These are phyloP conservation scores for Phthorimaea operculella DNA, from an alignment of 1,140 invertebrate species.

Conservation along the genomic window DNA sequence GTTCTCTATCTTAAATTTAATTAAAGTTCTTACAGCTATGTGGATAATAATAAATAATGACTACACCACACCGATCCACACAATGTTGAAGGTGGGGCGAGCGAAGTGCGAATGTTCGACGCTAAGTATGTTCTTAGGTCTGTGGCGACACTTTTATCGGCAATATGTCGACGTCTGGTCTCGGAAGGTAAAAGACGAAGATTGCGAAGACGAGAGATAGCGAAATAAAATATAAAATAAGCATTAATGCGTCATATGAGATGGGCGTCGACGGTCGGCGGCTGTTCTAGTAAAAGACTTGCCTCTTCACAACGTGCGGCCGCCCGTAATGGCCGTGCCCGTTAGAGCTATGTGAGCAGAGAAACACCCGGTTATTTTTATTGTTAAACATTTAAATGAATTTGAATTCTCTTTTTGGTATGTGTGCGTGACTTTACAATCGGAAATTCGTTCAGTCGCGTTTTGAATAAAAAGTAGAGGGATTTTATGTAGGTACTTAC, in stretches of 20 bases:
- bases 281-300: constrained; percentile 68
- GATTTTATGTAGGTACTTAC: too few relatives aligned
- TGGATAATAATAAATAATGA: constrained; percentile 20
- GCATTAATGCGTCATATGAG: constrained; percentile 67
- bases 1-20: constrained; percentile 43
- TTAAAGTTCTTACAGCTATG: constrained; percentile 18
- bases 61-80: constrained; percentile 15
- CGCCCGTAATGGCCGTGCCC: constrained; percentile 68
- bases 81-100: constrained; percentile 25
- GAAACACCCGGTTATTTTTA: constrained; percentile 53
- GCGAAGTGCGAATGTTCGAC: constrained; percentile 19
- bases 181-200: constrained; percentile 24
- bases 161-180: constrained; percentile 36
- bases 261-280: constrained; percentile 60
- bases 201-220: constrained; percentile 42
- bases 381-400: not conserved
- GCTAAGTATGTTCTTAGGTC: constrained; percentile 4
- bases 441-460: too few relatives aligned
- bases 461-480: too few relatives aligned
- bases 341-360: constrained; percentile 63
- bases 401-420: too few relatives aligned
- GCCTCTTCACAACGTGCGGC: constrained; percentile 67
- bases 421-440: not conserved
- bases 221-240: constrained; percentile 60
- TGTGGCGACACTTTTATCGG: constrained; percentile 16